phyloP scores from a whole-genome alignment of 1,140 invertebrate species.

The Leptonema lineaticorne region DNA sequence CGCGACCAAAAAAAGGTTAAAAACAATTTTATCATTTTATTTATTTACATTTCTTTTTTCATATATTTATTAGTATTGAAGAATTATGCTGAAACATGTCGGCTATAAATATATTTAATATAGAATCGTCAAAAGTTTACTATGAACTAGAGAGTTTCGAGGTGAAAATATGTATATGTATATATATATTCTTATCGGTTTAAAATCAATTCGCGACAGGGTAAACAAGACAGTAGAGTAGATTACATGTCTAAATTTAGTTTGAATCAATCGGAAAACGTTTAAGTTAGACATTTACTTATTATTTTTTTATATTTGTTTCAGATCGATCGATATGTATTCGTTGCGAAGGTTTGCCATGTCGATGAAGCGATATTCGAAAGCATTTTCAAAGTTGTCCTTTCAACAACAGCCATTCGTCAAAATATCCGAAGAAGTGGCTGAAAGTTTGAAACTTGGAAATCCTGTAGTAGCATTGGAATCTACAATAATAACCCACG shows the following conservation, averaged over 20 bases:
- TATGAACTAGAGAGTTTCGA: too few species aligned
- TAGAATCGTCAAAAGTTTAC: too few species aligned
- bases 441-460: conserved; percentile 56
- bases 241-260: not conserved
- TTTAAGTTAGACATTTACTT: not conserved
- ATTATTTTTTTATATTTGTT: too few species aligned
- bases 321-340: conserved; percentile 7
- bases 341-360: not conserved
- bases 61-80: too few species aligned
- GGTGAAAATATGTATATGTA: not conserved
- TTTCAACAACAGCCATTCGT: conserved; percentile 21
- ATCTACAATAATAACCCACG: conserved; percentile 97
- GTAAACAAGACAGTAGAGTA: not conserved
- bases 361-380: not conserved
- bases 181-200: not conserved
- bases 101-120: too few species aligned
- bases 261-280: not conserved
- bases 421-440: conserved; percentile 60
- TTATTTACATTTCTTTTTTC: too few species aligned
- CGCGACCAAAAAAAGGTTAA: too few species aligned
- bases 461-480: conserved; percentile 90
- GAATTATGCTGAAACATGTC: too few species aligned
- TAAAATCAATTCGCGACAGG: not conserved
- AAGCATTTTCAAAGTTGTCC: not conserved
- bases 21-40: too few species aligned